Conservation (phyloP, 2,797 vertebrate species). For the Sebastes iracundus region DNA sequence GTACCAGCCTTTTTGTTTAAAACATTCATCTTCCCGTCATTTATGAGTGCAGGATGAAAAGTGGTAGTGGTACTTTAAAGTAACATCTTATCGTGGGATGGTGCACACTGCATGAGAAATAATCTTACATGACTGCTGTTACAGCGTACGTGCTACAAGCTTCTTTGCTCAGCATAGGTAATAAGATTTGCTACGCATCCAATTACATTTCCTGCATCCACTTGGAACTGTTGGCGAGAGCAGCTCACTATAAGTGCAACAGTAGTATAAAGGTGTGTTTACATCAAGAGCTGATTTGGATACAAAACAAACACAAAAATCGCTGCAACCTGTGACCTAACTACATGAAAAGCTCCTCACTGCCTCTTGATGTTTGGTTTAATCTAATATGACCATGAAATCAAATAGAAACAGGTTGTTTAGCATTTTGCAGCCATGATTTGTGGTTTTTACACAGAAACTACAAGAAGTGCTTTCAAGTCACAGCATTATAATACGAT, state of each 20-base stretch:
- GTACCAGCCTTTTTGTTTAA: not conserved
- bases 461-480: not conserved
- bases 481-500: not conserved
- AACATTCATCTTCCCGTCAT: constrained; percentile 3
- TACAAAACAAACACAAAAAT: not conserved
- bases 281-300: not conserved
- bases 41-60: not conserved
- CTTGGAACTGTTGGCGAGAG: not conserved
- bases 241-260: not conserved
- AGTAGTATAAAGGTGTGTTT: not conserved
- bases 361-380: not conserved
- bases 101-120: not conserved
- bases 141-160: not conserved
- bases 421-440: not conserved
- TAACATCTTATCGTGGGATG: not conserved
- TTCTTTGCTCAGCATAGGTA: not conserved
- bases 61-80: not conserved
- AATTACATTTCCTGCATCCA: constrained; percentile 20
- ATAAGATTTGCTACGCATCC: constrained; percentile 18
- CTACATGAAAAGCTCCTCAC: not conserved
- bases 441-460: not conserved
- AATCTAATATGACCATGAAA: not conserved
- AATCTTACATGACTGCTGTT: not conserved
- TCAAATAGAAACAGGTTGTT: not conserved
- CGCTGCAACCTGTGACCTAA: not conserved